Evolutionary conservation across 2,888 invertebrate genomes (phyloP).

Genomic region (Copidosoma aretas): DNA sequence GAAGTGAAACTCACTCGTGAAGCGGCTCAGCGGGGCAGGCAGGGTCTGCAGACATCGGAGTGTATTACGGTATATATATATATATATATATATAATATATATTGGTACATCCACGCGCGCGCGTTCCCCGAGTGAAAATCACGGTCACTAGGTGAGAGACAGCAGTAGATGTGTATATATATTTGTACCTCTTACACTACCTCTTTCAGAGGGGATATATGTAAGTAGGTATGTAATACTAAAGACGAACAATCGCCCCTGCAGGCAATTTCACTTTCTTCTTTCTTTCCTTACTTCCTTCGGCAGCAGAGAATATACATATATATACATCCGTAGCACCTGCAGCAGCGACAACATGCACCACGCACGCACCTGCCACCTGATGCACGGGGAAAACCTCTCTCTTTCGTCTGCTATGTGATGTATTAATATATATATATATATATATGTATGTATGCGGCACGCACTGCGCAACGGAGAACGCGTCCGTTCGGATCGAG

Average conservation of each 20-base stretch:
- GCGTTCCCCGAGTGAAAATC: conserved; percentile 48
- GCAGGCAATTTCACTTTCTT: conserved; percentile 38
- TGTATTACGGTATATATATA: too few relatives aligned
- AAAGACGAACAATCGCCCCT: background rate
- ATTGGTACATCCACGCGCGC: background rate
- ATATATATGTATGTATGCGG: background rate
- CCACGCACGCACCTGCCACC: background rate
- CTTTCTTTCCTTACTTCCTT: background rate
- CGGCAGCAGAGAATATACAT: background rate
- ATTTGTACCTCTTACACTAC: too few relatives aligned
- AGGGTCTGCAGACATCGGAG: too few relatives aligned
- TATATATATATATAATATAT: too few relatives aligned
- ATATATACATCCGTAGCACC: background rate
- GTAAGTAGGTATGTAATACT: too few relatives aligned
- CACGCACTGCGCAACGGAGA: background rate
- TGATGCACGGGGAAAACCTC: background rate
- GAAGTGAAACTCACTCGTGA: conserved; percentile 57
- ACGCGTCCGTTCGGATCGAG: conserved; percentile 19
- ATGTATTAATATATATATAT: too few relatives aligned
- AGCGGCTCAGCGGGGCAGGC: background rate
- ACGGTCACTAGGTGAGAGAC: conserved; percentile 49
- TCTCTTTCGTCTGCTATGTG: background rate
- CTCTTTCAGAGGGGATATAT: too few relatives aligned
- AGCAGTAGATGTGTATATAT: conserved; percentile 10
- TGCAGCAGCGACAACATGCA: background rate